Evolutionary conservation across 2,113 vertebrate species (phyloP), one percentile per base, ranked within the genome.

Genomic region (Rhizomys pruinosus): DNA sequence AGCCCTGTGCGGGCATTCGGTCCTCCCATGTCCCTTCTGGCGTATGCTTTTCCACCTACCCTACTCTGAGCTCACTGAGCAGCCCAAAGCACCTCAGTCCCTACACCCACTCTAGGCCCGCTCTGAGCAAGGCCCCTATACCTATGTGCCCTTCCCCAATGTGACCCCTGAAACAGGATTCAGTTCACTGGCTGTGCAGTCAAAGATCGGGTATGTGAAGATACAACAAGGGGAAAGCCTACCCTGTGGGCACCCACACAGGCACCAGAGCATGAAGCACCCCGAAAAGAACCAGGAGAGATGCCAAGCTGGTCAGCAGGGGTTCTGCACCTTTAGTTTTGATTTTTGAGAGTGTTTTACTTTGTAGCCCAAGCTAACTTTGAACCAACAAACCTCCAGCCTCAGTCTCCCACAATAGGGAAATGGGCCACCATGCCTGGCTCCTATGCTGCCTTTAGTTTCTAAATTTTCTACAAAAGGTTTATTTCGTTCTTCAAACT

Each of bases 1-100:
- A 29, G 27, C 1, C 25, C 39, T 19, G 7, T 0, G 1, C 0
- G 23, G 37, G 3, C 0, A 1, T 22, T 5, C 61, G 39, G 4
- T 73, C 34, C 39, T 23, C 55, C 39, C 66, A 4, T 34, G 20
- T 27, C 12, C 25, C 29, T 29, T 86, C 39, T 32, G 27, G 10
- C 27, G 44, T 1, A 63, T n/a, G 59, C 22, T 82, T 81, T 19
- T 7, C 74, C 37, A 42, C 29, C 63, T 37, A 10, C 0, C 5
- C 39, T 20, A 17, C 57, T 61, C 37, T 1, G 11, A 25, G 52
- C 29, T 69, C 47, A 61, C 55, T 11, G 2, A 9, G 73, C 32
- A n/a, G 3, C 47, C 12, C 72, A 59, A 39, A 44, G 57, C 9
- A 55, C 73, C 37, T 73, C 44, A 19, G 19, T 39, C 27, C 16